Percentiles rank a stretch among this genome's conserved stretches.
Evolutionary conservation across 2,113 vertebrate species (phyloP).

Genomic region (Macrotus californicus): DNA sequence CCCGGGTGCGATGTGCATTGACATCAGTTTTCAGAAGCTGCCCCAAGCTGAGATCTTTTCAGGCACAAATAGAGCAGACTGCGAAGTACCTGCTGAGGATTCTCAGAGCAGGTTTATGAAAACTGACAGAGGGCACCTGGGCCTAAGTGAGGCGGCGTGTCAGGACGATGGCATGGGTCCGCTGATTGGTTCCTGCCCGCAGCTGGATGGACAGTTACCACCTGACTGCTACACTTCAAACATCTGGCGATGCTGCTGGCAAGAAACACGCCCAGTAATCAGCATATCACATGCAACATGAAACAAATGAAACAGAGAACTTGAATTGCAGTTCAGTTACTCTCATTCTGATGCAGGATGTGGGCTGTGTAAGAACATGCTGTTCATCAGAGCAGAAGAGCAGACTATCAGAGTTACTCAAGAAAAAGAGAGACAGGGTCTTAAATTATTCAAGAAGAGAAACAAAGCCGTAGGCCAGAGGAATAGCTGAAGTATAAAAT

Average conservation of each 20-base stretch:
- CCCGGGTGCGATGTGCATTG: accelerated
- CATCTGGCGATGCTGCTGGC: neutral
- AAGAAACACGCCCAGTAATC: neutral
- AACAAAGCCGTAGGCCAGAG: neutral
- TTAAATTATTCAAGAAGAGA: constrained; percentile 45
- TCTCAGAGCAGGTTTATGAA: neutral
- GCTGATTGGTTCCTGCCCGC: neutral
- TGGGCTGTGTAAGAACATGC: neutral
- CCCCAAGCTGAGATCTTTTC: neutral
- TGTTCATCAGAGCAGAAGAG: neutral
- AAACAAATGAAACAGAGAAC: neutral
- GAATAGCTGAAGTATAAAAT: neutral
- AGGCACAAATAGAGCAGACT: accelerated
- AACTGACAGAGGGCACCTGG: no score
- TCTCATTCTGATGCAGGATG: neutral
- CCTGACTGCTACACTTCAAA: neutral
- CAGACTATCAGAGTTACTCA: neutral
- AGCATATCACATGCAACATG: neutral
- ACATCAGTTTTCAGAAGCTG: neutral
- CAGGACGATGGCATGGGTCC: accelerated
- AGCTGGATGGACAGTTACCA: neutral
- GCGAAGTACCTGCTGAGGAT: accelerated
- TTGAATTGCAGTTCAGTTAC: accelerated
- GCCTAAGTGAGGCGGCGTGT: accelerated
- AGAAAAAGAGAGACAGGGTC: neutral